These are phyloP conservation scores for Mastomys coucha DNA, from an alignment of 2,113 vertebrate genomes.

Conservation along the genomic window DNA sequence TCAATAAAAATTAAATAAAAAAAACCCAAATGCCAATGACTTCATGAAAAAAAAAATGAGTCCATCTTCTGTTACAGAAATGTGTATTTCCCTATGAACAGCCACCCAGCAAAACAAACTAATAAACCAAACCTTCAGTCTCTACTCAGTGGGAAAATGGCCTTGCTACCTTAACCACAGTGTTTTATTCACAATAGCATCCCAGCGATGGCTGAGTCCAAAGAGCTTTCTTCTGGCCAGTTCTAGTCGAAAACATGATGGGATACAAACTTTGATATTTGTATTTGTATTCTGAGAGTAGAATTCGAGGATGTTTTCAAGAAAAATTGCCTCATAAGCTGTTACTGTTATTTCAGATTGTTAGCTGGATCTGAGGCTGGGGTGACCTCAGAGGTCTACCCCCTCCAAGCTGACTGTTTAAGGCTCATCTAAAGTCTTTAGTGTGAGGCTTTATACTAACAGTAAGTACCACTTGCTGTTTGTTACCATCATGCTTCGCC, in stretches of 20 bases:
- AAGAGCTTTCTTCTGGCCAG: constrained; percentile 14
- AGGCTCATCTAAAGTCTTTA: constrained; percentile 1
- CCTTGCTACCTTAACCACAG: neutral
- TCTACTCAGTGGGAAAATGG: neutral
- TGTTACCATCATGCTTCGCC: constrained; percentile 16
- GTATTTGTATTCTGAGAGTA: constrained; percentile 10
- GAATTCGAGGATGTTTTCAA: constrained; percentile 46
- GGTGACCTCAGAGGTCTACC: neutral
- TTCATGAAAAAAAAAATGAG: no score
- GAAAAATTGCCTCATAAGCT: neutral
- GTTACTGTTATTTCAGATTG: neutral
- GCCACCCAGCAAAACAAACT: no score
- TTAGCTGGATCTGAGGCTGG: neutral
- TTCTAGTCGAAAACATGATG: neutral
- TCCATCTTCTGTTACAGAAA: neutral
- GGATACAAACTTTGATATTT: neutral
- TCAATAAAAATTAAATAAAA: no score
- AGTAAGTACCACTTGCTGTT: neutral
- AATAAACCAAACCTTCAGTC: neutral
- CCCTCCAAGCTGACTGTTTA: neutral
- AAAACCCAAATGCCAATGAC: no score
- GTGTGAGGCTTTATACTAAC: neutral
- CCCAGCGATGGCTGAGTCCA: neutral
- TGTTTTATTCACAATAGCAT: neutral
- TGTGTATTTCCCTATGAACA: neutral